These are phyloP conservation scores for Cheiracanthium punctorium DNA, from an alignment of 2,888 invertebrate genomes.

Conservation along the genomic window DNA sequence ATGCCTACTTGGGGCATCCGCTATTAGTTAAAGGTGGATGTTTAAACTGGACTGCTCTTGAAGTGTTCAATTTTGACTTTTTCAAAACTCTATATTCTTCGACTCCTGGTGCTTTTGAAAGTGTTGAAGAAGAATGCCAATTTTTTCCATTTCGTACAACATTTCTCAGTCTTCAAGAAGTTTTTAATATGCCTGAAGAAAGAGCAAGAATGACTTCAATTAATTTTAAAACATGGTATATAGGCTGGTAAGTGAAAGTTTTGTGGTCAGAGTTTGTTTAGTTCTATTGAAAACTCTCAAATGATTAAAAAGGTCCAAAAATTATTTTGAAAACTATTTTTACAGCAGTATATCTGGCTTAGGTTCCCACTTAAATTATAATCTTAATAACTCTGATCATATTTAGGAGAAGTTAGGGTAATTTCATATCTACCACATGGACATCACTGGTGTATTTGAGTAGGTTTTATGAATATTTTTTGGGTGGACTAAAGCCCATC, in stretches of 20 bases:
- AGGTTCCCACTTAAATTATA: too few species aligned
- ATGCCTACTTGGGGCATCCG: slow-evolving; percentile 87
- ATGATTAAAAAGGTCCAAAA: too few species aligned
- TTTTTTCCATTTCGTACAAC: slow-evolving; percentile 91
- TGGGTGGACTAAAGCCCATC: too few species aligned
- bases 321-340: too few species aligned
- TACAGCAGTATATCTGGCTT: too few species aligned
- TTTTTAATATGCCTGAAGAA: slow-evolving; percentile 84
- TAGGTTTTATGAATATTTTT: too few species aligned
- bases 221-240: slow-evolving; percentile 86
- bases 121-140: slow-evolving; percentile 87
- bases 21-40: slow-evolving; percentile 87
- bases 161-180: slow-evolving; percentile 85
- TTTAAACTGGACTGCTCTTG: slow-evolving; percentile 85
- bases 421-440: too few species aligned
- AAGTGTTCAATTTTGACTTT: slow-evolving; percentile 75
- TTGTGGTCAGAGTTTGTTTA: too few species aligned
- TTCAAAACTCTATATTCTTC: slow-evolving; percentile 74
- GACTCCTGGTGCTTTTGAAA: slow-evolving; percentile 82
- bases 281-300: too few species aligned
- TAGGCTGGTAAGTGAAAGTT: slow-evolving; percentile 91
- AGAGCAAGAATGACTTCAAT: slow-evolving; percentile 81
- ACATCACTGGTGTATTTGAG: too few species aligned
- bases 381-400: too few species aligned
- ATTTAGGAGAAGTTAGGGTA: too few species aligned